A percentile compares a stretch with the other conserved stretches of the same genome.
These are phyloP conservation scores for Mythimna loreyi DNA, from an alignment of 2,888 invertebrate genomes.

Conservation along the genomic window DNA sequence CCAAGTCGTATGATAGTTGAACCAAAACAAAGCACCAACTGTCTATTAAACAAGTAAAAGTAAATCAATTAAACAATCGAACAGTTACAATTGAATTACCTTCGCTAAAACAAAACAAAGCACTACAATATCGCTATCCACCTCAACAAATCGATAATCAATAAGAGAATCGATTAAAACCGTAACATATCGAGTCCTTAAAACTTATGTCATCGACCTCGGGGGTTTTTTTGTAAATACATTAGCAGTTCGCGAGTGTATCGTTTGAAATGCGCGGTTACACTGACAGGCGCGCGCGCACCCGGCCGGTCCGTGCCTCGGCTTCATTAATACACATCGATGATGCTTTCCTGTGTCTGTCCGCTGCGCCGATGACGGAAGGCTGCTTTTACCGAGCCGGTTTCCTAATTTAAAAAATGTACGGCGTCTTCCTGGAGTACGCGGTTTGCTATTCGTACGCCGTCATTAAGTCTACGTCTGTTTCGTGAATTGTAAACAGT, in stretches of 20 bases:
- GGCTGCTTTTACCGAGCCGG: conserved; percentile 87
- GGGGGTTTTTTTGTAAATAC: conserved; percentile 68
- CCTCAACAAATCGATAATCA: conserved; percentile 64
- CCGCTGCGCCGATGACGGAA: conserved; percentile 82
- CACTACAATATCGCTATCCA: conserved; percentile 64
- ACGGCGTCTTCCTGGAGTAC: conserved; percentile 62
- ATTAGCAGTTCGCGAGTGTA: conserved; percentile 77
- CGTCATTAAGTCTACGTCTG: conserved; percentile 51
- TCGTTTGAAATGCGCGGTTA: conserved; percentile 82
- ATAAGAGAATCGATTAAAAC: conserved; percentile 64
- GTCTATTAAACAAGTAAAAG: conserved; percentile 34
- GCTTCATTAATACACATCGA: conserved; percentile 87
- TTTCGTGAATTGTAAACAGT: conserved; percentile 61
- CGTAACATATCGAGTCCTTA: conserved; percentile 63
- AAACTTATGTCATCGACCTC: conserved; percentile 78
- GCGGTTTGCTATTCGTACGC: conserved; percentile 53
- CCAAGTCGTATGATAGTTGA: not conserved
- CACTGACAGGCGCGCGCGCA: conserved; percentile 81
- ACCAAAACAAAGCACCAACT: conserved; percentile 46
- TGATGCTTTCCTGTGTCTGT: conserved; percentile 87
- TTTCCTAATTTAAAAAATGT: conserved; percentile 89
- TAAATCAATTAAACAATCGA: conserved; percentile 39
- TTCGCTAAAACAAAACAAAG: conserved; percentile 56
- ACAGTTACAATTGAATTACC: conserved; percentile 38
- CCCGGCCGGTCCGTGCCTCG: conserved; percentile 78